phyloP scores from a whole-genome alignment of 2,888 invertebrate genomes.

The Cryptocheilus praepositus region DNA sequence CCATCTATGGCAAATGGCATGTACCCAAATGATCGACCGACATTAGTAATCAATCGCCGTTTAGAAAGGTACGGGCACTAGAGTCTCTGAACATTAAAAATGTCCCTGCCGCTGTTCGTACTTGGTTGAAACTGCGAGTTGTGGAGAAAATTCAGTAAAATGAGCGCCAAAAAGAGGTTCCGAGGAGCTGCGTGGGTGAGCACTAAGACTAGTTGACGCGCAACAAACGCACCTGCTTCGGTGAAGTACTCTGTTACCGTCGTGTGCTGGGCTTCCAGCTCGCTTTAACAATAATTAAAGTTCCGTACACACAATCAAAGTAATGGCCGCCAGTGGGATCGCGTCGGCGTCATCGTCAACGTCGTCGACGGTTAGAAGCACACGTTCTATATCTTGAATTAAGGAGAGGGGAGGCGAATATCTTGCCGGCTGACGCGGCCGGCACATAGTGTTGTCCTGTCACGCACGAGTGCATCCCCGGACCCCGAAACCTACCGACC shows the following conservation, averaged over 20 bases:
- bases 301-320: slow-evolving; percentile 67
- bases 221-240: slow-evolving; percentile 36
- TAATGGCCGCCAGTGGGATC: slow-evolving; percentile 59
- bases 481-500: slow-evolving; percentile 12
- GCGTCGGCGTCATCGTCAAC: slow-evolving; percentile 36
- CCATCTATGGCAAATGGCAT: too few species aligned
- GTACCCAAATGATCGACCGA: too few species aligned
- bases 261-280: slow-evolving; percentile 9
- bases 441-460: slow-evolving; percentile 15
- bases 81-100: too few species aligned
- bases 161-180: too few species aligned
- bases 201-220: background rate
- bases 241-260: slow-evolving; percentile 26
- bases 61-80: too few species aligned
- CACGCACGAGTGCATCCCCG: slow-evolving; percentile 2
- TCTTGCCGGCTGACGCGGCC: too few species aligned
- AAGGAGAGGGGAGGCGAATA: slow-evolving; percentile 21
- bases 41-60: too few species aligned
- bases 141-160: too few species aligned
- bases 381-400: background rate
- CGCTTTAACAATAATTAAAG: slow-evolving; percentile 65
- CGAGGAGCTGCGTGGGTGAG: too few species aligned
- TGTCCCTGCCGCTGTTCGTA: too few species aligned
- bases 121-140: too few species aligned
- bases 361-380: slow-evolving; percentile 52